A percentile compares a stretch with the other conserved stretches of the same genome.
Evolutionary conservation across 2,113 vertebrate species (phyloP).

Genomic region (Isichthys henryi): DNA sequence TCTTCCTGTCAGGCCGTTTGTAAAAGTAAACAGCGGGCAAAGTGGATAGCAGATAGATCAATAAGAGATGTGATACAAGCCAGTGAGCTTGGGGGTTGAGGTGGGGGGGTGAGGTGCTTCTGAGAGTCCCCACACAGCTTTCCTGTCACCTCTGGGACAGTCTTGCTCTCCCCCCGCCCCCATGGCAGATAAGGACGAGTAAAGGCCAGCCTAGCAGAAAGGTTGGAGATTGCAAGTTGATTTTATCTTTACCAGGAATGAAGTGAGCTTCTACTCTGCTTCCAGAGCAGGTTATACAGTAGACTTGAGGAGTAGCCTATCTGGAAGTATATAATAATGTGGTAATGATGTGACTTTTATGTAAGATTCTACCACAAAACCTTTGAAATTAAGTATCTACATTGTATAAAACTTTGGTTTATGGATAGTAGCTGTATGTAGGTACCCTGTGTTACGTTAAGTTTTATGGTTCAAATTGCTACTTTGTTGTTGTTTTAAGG

Average conservation of each 20-base stretch:
- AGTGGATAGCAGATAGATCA: conserved; percentile 6
- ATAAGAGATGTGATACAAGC: background rate
- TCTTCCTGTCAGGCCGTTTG: background rate
- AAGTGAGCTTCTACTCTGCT: conserved; percentile 61
- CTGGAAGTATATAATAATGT: too few species aligned
- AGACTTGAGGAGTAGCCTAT: conserved; percentile 25
- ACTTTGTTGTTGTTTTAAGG: background rate
- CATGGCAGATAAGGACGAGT: background rate
- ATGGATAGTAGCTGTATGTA: background rate
- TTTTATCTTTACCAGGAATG: conserved; percentile 67
- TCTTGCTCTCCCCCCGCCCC: background rate
- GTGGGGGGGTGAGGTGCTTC: background rate
- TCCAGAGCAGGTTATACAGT: conserved; percentile 60
- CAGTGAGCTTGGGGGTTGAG: background rate
- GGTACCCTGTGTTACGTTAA: background rate
- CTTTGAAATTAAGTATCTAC: background rate
- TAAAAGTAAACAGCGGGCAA: background rate
- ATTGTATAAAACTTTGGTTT: background rate
- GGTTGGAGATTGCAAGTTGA: conserved; percentile 64
- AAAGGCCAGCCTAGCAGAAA: conserved; percentile 47
- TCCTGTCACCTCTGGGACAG: background rate
- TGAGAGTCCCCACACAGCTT: background rate
- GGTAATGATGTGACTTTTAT: background rate
- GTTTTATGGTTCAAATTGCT: background rate
- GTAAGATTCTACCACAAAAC: background rate